Percentiles rank a stretch among this genome's conserved stretches.
Evolutionary conservation across 2,113 vertebrate species (phyloP).

Genomic region (Origma solitaria): DNA sequence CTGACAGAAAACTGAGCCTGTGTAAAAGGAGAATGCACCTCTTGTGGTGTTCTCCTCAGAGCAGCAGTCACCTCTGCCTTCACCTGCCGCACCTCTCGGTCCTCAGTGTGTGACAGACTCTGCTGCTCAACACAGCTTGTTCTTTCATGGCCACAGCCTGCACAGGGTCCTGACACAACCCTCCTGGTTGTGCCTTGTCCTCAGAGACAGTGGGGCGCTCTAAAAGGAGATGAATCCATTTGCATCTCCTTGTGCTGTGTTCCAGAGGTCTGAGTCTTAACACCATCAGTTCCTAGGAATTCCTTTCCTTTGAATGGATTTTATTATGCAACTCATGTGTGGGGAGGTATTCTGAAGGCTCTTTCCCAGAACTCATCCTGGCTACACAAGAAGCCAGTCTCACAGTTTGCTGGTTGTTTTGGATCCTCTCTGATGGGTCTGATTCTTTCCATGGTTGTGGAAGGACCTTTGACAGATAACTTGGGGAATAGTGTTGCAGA

Average conservation of each 20-base stretch:
- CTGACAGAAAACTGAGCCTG: background rate
- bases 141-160: background rate
- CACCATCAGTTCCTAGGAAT: background rate
- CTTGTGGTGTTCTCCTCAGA: background rate
- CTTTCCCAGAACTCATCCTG: constrained; percentile 5
- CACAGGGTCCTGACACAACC: background rate
- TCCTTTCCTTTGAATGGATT: background rate
- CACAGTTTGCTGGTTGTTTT: background rate
- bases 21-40: background rate
- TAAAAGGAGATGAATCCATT: background rate
- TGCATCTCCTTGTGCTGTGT: background rate
- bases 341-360: background rate
- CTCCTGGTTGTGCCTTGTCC: background rate
- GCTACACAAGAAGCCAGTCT: background rate
- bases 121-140: background rate
- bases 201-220: background rate
- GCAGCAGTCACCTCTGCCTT: background rate
- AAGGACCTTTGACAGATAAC: background rate
- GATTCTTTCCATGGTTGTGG: background rate
- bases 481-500: background rate
- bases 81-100: background rate
- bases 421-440: background rate
- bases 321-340: background rate
- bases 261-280: background rate
- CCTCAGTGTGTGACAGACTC: background rate